Base-by-base conservation (phyloP, 2,888 invertebrate species). In the Trypoxylon attenuatum region DNA sequence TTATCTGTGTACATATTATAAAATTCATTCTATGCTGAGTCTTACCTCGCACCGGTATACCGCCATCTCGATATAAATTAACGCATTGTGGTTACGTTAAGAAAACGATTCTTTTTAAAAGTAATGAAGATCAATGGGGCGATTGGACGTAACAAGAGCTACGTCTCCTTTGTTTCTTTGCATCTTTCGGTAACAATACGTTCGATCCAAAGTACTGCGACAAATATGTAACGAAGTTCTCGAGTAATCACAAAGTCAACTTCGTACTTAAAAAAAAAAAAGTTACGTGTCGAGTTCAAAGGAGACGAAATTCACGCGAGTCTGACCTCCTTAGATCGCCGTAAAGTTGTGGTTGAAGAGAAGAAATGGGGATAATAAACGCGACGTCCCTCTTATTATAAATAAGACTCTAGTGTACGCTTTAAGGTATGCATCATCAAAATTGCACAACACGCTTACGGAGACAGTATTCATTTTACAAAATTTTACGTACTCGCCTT, bases 401-500 rank as follows among this genome's bases (percentile, higher is more conserved):
- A 70, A 59, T 59, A 59, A 43, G 22, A 29, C 38, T 25, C 18
- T n/a, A 49, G 21, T 13, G 49, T 46, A 56, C 56, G 5, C 23
- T 61, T 23, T 22, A 38, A 57, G 23, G 16, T 54, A 43, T 58
- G 42, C 39, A 54, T 41, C n/a, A n/a, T 43, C 42, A 56, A 49
- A 68, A 72, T 68, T 71, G 65, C 69, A 69, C 62, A 59, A 66
- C 51, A 63, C 69, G 42, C n/a, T 56, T 29, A 53, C 54, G 49
- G 19, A 43, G 57, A 43, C 43, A 6, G n/a, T n/a, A 59, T 72
- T 73, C 62, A 49, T 42, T 69, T 78, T 71, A 79, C 27, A 78
- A 80, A 47, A 80, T 77, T 66, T 49, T 64, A 63, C 55, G 42
- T 33, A n/a, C 53, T 51, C 63, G 42, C 39, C 57, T 71, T 76